A percentile compares a stretch with the other conserved stretches of the same genome.
These are phyloP conservation scores for Axinella damicornis DNA, from an alignment of 37 sponge, comb jelly and placozoan species.

Conservation along the genomic window DNA sequence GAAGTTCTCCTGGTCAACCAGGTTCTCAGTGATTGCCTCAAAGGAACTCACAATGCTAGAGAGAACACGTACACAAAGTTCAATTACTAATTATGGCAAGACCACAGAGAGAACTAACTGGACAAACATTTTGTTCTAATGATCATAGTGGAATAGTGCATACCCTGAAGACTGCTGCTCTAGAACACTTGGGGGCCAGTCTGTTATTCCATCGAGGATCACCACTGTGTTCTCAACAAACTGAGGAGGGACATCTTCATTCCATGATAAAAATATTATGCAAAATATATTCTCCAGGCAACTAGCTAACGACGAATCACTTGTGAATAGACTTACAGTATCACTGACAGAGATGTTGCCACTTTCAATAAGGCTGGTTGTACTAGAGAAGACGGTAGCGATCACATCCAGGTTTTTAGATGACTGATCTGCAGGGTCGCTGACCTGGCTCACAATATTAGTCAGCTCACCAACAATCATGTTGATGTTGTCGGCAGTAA, in stretches of 20 bases:
- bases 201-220: not conserved
- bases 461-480: not conserved
- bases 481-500: not conserved
- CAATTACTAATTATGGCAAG: no score
- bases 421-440: not conserved
- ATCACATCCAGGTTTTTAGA: not conserved
- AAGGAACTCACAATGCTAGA: slow-evolving; percentile 41
- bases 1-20: slow-evolving; percentile 22
- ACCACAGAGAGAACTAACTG: no score
- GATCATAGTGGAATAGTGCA: not conserved
- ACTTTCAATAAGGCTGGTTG: not conserved
- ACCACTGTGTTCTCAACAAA: not conserved
- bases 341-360: not conserved
- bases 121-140: no score
- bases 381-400: not conserved
- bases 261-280: no score
- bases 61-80: not conserved
- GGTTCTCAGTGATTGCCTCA: slow-evolving; percentile 33
- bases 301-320: no score
- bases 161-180: no score
- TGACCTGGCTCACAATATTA: not conserved
- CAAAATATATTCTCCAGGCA: no score
- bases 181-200: not conserved
- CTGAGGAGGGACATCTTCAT: not conserved
- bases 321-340: not conserved